Evolutionary conservation across 2,888 invertebrate species (phyloP).

Genomic region (Emmelina monodactyla): DNA sequence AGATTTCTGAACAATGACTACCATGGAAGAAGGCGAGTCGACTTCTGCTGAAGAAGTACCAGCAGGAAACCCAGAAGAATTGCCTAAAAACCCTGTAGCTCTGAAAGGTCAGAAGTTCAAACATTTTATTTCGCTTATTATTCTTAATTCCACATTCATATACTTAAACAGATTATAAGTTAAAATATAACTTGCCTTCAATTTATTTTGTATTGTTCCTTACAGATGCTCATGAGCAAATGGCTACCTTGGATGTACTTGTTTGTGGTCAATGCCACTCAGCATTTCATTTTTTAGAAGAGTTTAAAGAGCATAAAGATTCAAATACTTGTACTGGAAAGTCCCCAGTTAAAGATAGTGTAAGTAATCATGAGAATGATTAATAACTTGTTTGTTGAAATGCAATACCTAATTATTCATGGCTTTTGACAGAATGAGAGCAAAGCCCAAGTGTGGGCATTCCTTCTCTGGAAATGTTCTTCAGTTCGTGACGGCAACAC

Average conservation of each 20-base stretch:
- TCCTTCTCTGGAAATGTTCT: slow-evolving; percentile 78
- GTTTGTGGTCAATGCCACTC: slow-evolving; percentile 86
- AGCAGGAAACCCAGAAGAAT: slow-evolving; percentile 65
- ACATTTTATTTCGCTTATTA: background rate
- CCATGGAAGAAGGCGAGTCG: slow-evolving; percentile 45
- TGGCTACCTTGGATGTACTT: slow-evolving; percentile 77
- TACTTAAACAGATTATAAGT: background rate
- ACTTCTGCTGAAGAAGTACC: slow-evolving; percentile 36
- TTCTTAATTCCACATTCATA: background rate
- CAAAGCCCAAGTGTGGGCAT: slow-evolving; percentile 87
- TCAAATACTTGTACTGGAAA: slow-evolving; percentile 66
- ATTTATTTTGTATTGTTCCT: slow-evolving; percentile 17
- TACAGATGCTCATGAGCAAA: slow-evolving; percentile 78
- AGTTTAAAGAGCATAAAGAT: slow-evolving; percentile 77
- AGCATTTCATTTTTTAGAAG: slow-evolving; percentile 81
- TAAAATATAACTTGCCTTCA: background rate
- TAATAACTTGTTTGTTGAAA: background rate
- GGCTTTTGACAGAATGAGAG: slow-evolving; percentile 68
- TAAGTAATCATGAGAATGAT: too few relatives aligned
- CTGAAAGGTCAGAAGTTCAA: slow-evolving; percentile 62
- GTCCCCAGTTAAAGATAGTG: slow-evolving; percentile 72
- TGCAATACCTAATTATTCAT: background rate
- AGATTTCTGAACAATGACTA: slow-evolving; percentile 31
- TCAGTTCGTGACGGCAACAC: slow-evolving; percentile 49
- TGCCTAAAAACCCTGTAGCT: slow-evolving; percentile 69